These are phyloP conservation scores for Enteromius fasciolatus DNA, from an alignment of 2,797 vertebrate species.

Conservation along the genomic window DNA sequence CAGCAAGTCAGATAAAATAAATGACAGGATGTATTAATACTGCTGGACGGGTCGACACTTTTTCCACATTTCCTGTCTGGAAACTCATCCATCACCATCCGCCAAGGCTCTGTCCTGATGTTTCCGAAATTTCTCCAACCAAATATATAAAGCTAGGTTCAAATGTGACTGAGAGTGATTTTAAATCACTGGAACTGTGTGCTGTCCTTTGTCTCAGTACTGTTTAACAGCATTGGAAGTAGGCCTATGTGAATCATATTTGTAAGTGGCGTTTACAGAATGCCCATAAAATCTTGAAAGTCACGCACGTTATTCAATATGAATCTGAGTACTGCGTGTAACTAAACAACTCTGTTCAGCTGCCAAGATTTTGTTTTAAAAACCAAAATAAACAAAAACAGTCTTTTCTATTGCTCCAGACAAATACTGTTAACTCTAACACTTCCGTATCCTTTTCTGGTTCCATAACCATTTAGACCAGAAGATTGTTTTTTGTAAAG, in stretches of 20 bases:
- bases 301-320: not conserved
- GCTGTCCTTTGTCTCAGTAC: not conserved
- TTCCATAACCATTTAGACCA: not conserved
- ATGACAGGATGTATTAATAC: conserved; percentile 62
- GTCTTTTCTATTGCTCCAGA: not conserved
- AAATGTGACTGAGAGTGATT: conserved; percentile 5
- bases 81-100: conserved; percentile 67
- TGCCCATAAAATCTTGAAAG: conserved; percentile 12
- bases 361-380: not conserved
- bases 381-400: not conserved
- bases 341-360: not conserved
- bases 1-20: conserved; percentile 36
- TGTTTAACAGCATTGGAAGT: not conserved
- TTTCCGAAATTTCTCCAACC: conserved; percentile 35
- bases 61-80: conserved; percentile 74
- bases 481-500: not conserved
- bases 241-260: conserved; percentile 14
- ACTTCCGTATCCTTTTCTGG: not conserved
- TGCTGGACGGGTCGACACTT: conserved; percentile 67
- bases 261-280: conserved; percentile 8
- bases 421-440: not conserved
- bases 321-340: not conserved
- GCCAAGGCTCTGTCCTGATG: conserved; percentile 60
- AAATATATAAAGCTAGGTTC: conserved; percentile 23
- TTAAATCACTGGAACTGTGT: not conserved